phyloP scores from a whole-genome alignment of 92 coral and sea anemone genomes.

The Scolanthus callimorphus region DNA sequence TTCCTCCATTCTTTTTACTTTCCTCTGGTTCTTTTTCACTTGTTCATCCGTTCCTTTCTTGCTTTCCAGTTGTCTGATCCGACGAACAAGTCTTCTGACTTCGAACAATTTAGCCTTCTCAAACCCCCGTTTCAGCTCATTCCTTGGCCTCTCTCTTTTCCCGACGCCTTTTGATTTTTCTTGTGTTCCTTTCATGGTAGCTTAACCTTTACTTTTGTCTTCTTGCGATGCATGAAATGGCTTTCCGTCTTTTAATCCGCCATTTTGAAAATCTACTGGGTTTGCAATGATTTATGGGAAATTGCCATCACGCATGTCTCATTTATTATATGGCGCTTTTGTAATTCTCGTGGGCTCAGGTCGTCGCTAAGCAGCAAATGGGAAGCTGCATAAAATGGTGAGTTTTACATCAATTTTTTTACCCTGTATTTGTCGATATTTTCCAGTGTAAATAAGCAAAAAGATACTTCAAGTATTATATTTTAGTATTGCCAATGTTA shows the following conservation, averaged over 20 bases:
- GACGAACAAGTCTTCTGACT: conserved; percentile 62
- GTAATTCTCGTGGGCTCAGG: conserved; percentile 25
- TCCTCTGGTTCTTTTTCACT: conserved; percentile 70
- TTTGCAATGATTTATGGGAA: conserved; percentile 11
- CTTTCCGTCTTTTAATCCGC: too few relatives aligned
- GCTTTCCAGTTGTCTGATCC: conserved; percentile 57
- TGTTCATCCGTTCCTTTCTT: conserved; percentile 76
- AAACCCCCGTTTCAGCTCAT: conserved; percentile 56
- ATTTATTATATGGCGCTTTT: conserved; percentile 12
- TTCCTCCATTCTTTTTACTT: conserved; percentile 45
- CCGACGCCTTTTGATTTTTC: too few relatives aligned
- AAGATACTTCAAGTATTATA: too few relatives aligned
- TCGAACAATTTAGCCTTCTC: conserved; percentile 76
- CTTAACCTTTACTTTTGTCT: too few relatives aligned
- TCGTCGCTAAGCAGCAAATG: conserved; percentile 51
- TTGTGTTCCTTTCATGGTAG: too few relatives aligned
- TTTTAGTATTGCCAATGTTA: too few relatives aligned
- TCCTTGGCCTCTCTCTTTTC: too few relatives aligned
- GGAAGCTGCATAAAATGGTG: conserved; percentile 39
- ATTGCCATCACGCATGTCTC: background rate
- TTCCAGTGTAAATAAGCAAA: background rate
- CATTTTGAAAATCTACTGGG: conserved; percentile 24
- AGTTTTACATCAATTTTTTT: conserved; percentile 6
- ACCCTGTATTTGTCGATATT: background rate
- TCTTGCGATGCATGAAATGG: too few relatives aligned